Evolutionary conservation across 92 coral and sea anemone species (phyloP).

Genomic region (Micromussa lordhowensis): DNA sequence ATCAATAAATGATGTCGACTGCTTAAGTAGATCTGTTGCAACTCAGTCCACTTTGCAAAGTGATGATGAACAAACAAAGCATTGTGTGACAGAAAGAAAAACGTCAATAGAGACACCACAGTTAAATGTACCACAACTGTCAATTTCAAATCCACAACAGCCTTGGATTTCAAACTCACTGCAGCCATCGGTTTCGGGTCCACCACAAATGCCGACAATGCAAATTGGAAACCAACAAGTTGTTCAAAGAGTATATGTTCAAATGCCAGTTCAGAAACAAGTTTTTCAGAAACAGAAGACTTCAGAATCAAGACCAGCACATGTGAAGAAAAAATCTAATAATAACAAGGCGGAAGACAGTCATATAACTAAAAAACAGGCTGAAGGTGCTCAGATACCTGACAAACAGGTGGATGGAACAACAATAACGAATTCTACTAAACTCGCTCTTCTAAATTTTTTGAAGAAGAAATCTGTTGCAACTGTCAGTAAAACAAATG

Average conservation of each 20-base stretch:
- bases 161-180: background rate
- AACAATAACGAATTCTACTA: slow-evolving; percentile 16
- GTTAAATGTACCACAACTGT: background rate
- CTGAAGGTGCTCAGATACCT: background rate
- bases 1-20: background rate
- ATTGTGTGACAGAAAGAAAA: background rate
- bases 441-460: slow-evolving; percentile 29
- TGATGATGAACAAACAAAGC: slow-evolving; percentile 8
- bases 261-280: background rate
- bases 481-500: background rate
- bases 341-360: background rate
- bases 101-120: background rate
- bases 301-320: background rate
- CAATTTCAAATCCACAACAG: background rate
- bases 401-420: too few relatives aligned
- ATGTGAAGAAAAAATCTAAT: background rate
- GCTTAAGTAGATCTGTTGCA: background rate
- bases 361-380: background rate
- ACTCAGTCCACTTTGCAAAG: background rate
- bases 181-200: background rate
- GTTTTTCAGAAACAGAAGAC: background rate
- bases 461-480: slow-evolving; percentile 23
- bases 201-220: background rate
- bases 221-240: background rate
- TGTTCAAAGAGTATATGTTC: background rate